A percentile compares a stretch with the other conserved stretches of the same genome.
These are phyloP conservation scores for Cremastobaeus sp. DNA, from an alignment of 2,888 invertebrate species.

Conservation along the genomic window DNA sequence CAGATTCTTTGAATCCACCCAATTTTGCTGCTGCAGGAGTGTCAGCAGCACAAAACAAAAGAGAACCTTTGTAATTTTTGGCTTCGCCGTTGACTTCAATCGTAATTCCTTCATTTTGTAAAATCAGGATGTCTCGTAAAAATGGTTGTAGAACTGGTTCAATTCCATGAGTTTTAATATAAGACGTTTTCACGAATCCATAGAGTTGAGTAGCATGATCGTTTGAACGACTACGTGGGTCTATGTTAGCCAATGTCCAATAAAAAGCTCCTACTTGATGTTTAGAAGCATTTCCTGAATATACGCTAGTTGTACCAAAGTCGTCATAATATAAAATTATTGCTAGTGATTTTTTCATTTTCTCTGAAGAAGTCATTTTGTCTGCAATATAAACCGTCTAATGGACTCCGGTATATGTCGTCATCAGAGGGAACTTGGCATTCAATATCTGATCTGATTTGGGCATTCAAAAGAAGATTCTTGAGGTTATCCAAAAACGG, in stretches of 20 bases:
- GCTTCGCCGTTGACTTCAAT: too few species aligned
- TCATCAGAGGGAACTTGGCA: background rate
- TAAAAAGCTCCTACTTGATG: background rate
- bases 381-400: conserved; percentile 3
- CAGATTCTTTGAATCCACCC: too few species aligned
- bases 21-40: too few species aligned
- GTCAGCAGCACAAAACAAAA: too few species aligned
- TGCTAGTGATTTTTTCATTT: too few species aligned
- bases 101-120: too few species aligned
- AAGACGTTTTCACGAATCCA: too few species aligned
- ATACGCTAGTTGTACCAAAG: background rate
- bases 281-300: background rate
- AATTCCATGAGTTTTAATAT: too few species aligned
- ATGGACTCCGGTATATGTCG: background rate
- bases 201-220: conserved; percentile 51
- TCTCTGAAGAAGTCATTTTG: background rate
- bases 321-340: conserved; percentile 3
- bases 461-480: background rate
- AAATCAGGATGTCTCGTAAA: too few species aligned
- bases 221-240: conserved; percentile 25
- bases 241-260: conserved; percentile 1
- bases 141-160: too few species aligned
- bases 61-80: too few species aligned
- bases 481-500: conserved; percentile 3
- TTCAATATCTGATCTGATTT: conserved; percentile 4